Evolutionary conservation across 2,113 vertebrate genomes (phyloP).

Genomic region (Cebus imitator): DNA sequence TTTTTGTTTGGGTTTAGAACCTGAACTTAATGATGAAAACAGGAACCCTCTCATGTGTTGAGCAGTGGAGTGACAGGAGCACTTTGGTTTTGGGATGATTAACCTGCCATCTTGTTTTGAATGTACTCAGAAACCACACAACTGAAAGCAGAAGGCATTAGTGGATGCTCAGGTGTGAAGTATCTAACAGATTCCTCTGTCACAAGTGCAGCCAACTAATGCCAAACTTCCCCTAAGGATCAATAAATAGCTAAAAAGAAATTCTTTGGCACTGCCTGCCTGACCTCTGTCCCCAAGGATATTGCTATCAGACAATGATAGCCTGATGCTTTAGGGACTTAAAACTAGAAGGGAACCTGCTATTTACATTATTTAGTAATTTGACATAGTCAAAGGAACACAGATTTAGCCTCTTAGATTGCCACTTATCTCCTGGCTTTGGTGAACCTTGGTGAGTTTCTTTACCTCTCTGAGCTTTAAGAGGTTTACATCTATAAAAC

Average conservation of each 20-base stretch:
- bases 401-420: neutral
- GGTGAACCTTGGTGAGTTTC: neutral
- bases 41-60: neutral
- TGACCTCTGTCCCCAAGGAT: neutral
- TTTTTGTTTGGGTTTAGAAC: neutral
- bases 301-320: neutral
- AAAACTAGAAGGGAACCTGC: neutral
- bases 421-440: neutral
- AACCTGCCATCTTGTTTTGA: neutral
- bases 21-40: neutral
- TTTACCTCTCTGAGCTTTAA: neutral
- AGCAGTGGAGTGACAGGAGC: neutral
- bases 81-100: neutral
- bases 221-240: neutral
- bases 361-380: neutral
- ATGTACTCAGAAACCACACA: neutral
- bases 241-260: neutral
- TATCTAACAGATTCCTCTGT: neutral
- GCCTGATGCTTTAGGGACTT: neutral
- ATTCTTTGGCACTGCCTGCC: neutral
- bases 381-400: neutral
- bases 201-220: neutral
- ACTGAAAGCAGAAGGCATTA: neutral
- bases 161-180: too few species aligned
- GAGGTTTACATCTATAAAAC: neutral